Evolutionary conservation across 2,113 vertebrate species (phyloP).

Genomic region (Enhydra lutris): DNA sequence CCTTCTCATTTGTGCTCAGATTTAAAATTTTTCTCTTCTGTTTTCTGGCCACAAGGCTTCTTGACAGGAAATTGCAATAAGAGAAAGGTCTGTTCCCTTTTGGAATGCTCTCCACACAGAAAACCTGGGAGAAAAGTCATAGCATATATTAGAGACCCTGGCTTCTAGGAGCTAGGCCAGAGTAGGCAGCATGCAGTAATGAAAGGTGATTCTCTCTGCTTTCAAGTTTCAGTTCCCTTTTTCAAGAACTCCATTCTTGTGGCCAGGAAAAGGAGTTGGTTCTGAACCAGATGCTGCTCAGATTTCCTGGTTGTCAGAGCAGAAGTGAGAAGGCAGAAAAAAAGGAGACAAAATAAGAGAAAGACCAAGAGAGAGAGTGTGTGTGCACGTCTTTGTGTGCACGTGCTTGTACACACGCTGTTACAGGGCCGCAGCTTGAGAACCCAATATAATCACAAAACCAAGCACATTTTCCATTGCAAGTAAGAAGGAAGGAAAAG

Average conservation of each 20-base stretch:
- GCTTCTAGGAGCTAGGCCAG: conserved; percentile 38
- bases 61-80: conserved; percentile 33
- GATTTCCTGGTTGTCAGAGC: not conserved
- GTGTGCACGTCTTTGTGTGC: not conserved
- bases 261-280: not conserved
- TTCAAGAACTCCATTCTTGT: not conserved
- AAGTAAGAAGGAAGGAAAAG: not conserved
- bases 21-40: conserved; percentile 12
- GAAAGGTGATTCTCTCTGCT: conserved; percentile 36
- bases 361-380: not conserved
- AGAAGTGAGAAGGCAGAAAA: not conserved
- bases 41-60: conserved; percentile 21
- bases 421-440: not conserved
- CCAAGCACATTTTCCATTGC: not conserved
- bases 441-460: not conserved
- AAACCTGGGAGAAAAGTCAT: conserved; percentile 20
- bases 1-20: not conserved
- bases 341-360: not conserved
- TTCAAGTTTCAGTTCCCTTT: conserved; percentile 19
- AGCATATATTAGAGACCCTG: conserved; percentile 30
- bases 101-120: conserved; percentile 16
- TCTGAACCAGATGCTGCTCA: conserved; percentile 3
- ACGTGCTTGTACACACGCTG: not conserved
- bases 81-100: conserved; percentile 31
- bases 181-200: not conserved